Evolutionary conservation across 1,140 invertebrate species (phyloP), one percentile per base, ranked within the genome.

Genomic region (Drosophila sechellia): DNA sequence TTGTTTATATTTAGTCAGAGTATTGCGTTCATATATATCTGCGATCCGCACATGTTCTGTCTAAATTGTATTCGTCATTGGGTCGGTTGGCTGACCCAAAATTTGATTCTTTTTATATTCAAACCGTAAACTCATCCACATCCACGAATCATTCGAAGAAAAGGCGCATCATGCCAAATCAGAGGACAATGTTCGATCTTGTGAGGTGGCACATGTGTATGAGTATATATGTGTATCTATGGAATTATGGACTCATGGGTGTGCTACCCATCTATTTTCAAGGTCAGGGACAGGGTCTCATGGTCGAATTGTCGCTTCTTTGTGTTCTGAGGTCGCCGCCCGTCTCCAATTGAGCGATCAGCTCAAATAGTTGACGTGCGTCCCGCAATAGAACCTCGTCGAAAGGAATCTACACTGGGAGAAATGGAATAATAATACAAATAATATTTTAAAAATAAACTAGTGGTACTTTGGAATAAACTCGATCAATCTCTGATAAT

Each of bases 11-110:
- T 15, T 31, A 3, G n/a, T 2, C 0, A 50, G 27, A 11, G 35
- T 39, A 25, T 27, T 6, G 2, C 12, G n/a, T 10, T 31, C 2
- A 1, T 31, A 3, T 8, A 10, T 27, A 27, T 8, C 5, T 2
- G 5, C 15, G 48, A 60, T 39, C n/a, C 22, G 5, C 12, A 22
- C 48, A 54, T 49, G 57, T 60, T 65, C 15, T 61, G 34, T 10
- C 56, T 12, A 13, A 43, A 61, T 31, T 31, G 37, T 40, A 31
- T 40, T 55, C 15, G 35, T 60, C 25, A 55, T 60, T 64, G 15
- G 40, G 31, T 61, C 58, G 40, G 42, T 61, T 42, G 61, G 5
- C 40, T 39, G 65, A 69, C 65, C 65, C 35, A 69, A 69, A 69
- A 66, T 69, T 22, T 31, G 60, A 39, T 37, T 35, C 48, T 50